Evolutionary conservation across 2,797 vertebrate species (phyloP).

Genomic region (Danio choprae): DNA sequence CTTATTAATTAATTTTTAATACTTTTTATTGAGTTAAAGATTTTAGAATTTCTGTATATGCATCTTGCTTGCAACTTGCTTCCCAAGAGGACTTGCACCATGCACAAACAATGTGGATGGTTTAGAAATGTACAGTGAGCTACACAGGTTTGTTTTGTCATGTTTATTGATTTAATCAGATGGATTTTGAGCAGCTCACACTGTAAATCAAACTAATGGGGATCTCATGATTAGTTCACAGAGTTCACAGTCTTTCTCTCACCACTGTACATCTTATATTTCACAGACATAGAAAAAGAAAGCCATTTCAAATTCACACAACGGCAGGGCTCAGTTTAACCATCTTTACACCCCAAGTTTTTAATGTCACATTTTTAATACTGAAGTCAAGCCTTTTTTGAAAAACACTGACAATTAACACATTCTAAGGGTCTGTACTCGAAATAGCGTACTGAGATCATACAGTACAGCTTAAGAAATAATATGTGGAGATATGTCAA

Average conservation of each 20-base stretch:
- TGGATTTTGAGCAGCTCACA: slow-evolving; percentile 1
- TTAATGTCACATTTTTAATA: slow-evolving; percentile 18
- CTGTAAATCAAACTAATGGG: not conserved
- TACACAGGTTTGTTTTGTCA: not conserved
- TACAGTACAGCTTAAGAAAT: not conserved
- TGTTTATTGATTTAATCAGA: not conserved
- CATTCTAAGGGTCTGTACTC: not conserved
- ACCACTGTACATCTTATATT: slow-evolving; percentile 12
- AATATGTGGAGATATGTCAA: slow-evolving; percentile 58
- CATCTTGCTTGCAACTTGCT: no score
- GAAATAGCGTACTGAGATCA: not conserved
- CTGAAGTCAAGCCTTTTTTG: slow-evolving; percentile 7
- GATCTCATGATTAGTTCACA: not conserved
- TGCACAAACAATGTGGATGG: no score
- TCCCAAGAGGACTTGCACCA: no score
- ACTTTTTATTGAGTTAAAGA: no score
- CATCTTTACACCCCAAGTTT: not conserved
- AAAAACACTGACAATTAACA: slow-evolving; percentile 25
- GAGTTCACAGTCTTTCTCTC: not conserved
- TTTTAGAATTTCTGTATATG: no score
- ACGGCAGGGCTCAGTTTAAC: not conserved
- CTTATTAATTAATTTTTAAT: no score
- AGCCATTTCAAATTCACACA: slow-evolving; percentile 8
- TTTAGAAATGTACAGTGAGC: no score
- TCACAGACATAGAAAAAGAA: slow-evolving; percentile 23